Conservation (phyloP, 2,797 vertebrate species). For the Danio aesculapii region DNA sequence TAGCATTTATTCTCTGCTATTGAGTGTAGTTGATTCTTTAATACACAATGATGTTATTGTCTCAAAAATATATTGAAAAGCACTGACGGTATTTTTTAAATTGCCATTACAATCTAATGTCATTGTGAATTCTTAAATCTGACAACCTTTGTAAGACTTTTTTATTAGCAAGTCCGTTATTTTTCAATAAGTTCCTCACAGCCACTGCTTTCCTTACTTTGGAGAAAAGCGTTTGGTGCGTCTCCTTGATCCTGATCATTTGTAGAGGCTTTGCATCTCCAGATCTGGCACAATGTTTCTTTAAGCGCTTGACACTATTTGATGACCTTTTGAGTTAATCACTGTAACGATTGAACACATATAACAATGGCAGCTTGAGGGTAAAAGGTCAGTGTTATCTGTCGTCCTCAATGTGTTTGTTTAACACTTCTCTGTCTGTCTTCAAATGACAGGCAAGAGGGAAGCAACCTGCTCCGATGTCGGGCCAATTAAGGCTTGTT, state of each 20-base stretch:
- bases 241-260: not conserved
- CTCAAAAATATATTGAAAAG: too few species aligned
- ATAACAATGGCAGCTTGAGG: constrained; percentile 32
- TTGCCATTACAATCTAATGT: too few species aligned
- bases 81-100: too few species aligned
- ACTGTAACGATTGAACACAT: constrained; percentile 29
- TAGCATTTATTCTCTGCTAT: too few species aligned
- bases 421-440: constrained; percentile 22
- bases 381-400: constrained; percentile 39
- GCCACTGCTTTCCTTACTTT: not conserved
- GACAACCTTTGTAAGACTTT: too few species aligned
- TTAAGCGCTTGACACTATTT: constrained; percentile 13
- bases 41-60: too few species aligned
- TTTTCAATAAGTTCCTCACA: not conserved
- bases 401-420: constrained; percentile 34
- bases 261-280: not conserved
- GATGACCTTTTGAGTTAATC: constrained; percentile 40
- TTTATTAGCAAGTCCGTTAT: too few species aligned
- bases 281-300: not conserved
- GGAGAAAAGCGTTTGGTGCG: not conserved
- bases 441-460: constrained; percentile 4
- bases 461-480: constrained; percentile 37
- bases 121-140: too few species aligned
- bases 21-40: too few species aligned
- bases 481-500: constrained; percentile 60